Percentiles rank a stretch among this genome's conserved stretches.
Conservation (phyloP, 2,113 vertebrate genomes). For the Pardalotus punctatus region DNA sequence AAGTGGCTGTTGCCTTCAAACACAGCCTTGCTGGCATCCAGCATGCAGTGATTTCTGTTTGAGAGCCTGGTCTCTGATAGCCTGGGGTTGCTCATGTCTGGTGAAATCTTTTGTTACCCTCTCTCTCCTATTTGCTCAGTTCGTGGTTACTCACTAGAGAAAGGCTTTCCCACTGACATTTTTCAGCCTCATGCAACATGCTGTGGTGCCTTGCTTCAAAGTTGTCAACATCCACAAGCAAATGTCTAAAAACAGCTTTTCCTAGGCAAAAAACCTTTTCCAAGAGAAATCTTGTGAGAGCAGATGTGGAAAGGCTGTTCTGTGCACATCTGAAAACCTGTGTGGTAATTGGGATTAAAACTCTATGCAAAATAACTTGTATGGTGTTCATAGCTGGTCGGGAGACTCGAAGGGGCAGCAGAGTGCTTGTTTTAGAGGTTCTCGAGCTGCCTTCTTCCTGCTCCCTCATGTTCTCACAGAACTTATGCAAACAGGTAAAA, state of each 20-base stretch:
- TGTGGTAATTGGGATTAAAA: background rate
- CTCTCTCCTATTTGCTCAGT: background rate
- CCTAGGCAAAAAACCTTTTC: background rate
- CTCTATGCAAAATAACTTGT: background rate
- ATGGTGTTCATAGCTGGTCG: background rate
- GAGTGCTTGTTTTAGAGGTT: background rate
- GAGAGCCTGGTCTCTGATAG: background rate
- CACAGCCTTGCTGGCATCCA: background rate
- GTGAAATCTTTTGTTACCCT: background rate
- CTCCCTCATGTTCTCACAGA: background rate
- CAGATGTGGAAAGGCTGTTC: background rate
- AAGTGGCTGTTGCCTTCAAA: background rate
- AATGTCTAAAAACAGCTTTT: accelerated
- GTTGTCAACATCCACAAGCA: background rate
- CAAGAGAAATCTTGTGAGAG: background rate
- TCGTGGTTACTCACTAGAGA: background rate
- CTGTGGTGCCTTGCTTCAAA: background rate
- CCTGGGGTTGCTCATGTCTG: background rate
- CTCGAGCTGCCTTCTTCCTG: background rate
- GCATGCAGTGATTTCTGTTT: background rate
- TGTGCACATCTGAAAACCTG: background rate
- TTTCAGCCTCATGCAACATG: background rate
- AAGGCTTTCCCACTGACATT: background rate
- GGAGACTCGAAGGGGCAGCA: background rate
- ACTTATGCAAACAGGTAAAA: background rate